phyloP scores from a whole-genome alignment of 2,888 invertebrate species.

The Teinopalpus imperialis region DNA sequence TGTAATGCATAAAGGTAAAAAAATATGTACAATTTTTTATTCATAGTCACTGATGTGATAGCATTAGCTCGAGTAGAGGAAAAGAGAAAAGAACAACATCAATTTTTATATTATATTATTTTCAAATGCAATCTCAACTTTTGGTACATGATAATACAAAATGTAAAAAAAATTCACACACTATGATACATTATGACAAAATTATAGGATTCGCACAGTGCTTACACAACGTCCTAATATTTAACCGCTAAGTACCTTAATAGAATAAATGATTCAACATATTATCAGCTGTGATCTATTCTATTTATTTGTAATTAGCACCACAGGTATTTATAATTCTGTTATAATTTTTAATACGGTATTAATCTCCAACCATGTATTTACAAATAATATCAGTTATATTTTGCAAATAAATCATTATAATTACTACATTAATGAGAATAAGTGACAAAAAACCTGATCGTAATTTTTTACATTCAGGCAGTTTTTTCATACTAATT shows the following conservation, averaged over 20 bases:
- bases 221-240: conserved; percentile 45
- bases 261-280: conserved; percentile 25
- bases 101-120: conserved; percentile 66
- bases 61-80: conserved; percentile 10
- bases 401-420: too few species aligned
- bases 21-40: too few species aligned
- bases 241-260: conserved; percentile 43
- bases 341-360: conserved; percentile 1
- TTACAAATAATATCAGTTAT: too few species aligned
- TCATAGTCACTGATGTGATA: too few species aligned
- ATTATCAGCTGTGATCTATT: neutral
- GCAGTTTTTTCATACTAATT: too few species aligned
- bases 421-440: too few species aligned
- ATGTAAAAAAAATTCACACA: conserved; percentile 78
- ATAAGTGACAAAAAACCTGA: too few species aligned
- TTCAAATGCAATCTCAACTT: conserved; percentile 79
- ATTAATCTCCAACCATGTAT: too few species aligned
- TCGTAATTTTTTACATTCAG: too few species aligned
- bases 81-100: conserved; percentile 39
- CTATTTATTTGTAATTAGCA: conserved; percentile 26
- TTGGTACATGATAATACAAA: conserved; percentile 77
- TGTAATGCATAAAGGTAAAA: too few species aligned
- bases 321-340: conserved; percentile 10
- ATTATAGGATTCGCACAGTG: conserved; percentile 54
- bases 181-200: conserved; percentile 33